A percentile compares a stretch with the other conserved stretches of the same genome.
Conservation (phyloP, 1,140 invertebrate genomes). For the Drosophila nebulosa region DNA sequence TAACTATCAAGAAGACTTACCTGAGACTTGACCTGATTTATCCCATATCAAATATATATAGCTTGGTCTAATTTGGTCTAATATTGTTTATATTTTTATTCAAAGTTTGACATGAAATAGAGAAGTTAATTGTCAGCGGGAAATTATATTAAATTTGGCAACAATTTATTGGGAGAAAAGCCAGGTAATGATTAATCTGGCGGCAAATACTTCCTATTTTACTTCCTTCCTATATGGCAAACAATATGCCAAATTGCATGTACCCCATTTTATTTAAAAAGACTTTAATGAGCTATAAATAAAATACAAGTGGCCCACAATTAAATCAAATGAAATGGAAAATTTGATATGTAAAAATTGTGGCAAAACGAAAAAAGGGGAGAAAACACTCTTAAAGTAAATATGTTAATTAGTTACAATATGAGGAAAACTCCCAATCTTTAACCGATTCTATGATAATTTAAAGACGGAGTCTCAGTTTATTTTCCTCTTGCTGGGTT, state of each 20-base stretch:
- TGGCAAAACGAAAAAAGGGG: background rate
- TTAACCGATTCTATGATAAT: background rate
- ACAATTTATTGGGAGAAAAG: background rate
- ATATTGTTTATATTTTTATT: too few relatives aligned
- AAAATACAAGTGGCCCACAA: background rate
- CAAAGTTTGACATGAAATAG: too few relatives aligned
- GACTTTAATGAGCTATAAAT: background rate
- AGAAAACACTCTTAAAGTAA: background rate
- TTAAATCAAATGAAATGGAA: background rate
- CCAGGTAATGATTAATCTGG: too few relatives aligned
- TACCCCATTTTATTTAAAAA: too few relatives aligned
- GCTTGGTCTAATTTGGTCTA: too few relatives aligned
- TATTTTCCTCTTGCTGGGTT: conserved; percentile 28
- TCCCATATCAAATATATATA: too few relatives aligned
- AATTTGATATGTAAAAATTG: background rate
- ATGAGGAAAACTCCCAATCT: background rate
- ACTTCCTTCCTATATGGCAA: too few relatives aligned
- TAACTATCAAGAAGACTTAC: too few relatives aligned
- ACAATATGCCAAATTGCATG: too few relatives aligned
- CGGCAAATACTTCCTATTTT: too few relatives aligned
- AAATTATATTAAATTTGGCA: background rate
- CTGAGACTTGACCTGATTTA: too few relatives aligned
- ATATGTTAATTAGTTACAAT: background rate
- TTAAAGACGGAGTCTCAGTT: conserved; percentile 9
- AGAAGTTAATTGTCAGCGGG: background rate